These are phyloP conservation scores for Heliconius sara DNA, from an alignment of 2,888 invertebrate genomes.

Conservation along the genomic window DNA sequence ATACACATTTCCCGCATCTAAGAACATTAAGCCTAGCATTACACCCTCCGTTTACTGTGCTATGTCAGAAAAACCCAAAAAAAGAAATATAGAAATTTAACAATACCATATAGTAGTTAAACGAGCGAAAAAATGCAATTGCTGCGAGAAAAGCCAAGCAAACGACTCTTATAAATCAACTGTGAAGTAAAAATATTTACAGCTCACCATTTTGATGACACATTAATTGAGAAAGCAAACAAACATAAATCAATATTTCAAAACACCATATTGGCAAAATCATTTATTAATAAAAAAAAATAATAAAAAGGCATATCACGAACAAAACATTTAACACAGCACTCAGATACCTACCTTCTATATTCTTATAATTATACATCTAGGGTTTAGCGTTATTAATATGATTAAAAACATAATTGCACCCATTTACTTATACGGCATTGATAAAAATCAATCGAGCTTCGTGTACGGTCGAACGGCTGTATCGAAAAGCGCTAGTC, in stretches of 20 bases:
- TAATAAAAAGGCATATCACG: slow-evolving; percentile 27
- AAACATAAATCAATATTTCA: not conserved
- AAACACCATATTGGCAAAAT: not conserved
- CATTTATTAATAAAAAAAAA: slow-evolving; percentile 20
- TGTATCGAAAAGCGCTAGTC: slow-evolving; percentile 32
- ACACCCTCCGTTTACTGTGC: too few relatives aligned
- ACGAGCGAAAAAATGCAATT: not conserved
- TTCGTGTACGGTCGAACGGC: slow-evolving; percentile 40
- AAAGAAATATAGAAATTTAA: not conserved
- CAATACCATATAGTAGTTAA: not conserved
- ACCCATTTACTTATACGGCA: slow-evolving; percentile 49
- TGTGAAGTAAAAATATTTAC: not conserved
- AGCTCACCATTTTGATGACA: not conserved
- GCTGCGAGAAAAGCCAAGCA: not conserved
- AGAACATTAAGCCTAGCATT: too few relatives aligned
- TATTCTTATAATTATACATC: slow-evolving; percentile 43
- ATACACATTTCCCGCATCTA: too few relatives aligned
- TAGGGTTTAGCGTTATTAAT: slow-evolving; percentile 46
- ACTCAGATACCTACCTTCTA: slow-evolving; percentile 37
- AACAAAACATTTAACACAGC: slow-evolving; percentile 39
- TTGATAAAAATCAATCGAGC: slow-evolving; percentile 47
- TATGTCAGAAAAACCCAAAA: not conserved
- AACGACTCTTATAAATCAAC: not conserved
- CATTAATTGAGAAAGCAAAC: not conserved
- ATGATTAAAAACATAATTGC: slow-evolving; percentile 50